Evolutionary conservation across 2,888 invertebrate species (phyloP), one percentile per base, ranked within the genome.

Genomic region (Merodon equestris): DNA sequence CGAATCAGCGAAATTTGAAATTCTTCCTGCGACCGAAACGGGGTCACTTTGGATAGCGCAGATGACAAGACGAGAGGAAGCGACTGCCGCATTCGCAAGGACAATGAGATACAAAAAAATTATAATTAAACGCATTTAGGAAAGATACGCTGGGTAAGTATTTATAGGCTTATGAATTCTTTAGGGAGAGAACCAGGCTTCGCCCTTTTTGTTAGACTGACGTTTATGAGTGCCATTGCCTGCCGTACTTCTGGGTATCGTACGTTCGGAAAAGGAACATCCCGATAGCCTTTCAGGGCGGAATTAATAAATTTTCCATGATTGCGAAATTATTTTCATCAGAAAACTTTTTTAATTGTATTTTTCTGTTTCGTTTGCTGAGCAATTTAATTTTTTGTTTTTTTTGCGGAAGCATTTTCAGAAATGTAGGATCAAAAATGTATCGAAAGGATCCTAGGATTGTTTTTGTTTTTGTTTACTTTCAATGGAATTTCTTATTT

Each of bases 231-330:
- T 19, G 10, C 14, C 13, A 17, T n/a, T 36, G 53, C 45, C 36
- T 47, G 9, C 40, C 51, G 18, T 9, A 38, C 36, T 2, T 12
- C 19, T n/a, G 44, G 53, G 45, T 17, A n/a, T 36, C 18, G 14
- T 45, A 54, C 44, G 7, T 1, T 34, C 1, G n/a, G 36, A n/a
- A 4, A 19, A 15, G 19, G 12, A n/a, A 10, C 9, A 0, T 3
- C 19, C 36, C 36, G 45, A 63, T 50, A 40, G 54, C 61, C 68
- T 68, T 75, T 60, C 54, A 42, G 48, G 56, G 56, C 51, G 58
- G 64, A 76, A 71, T 76, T 71, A 60, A 66, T 71, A 60, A 71
- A 71, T 76, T 66, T 66, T 50, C 56, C 53, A 66, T 71, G 60
- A 66, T 66, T 54, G 18, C 64, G 27, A 71, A 71, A 71, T 71